A percentile compares a stretch with the other conserved stretches of the same genome.
Conservation (phyloP, 53 echinoderm and acorn worm species). For the Echinometra lucunter region DNA sequence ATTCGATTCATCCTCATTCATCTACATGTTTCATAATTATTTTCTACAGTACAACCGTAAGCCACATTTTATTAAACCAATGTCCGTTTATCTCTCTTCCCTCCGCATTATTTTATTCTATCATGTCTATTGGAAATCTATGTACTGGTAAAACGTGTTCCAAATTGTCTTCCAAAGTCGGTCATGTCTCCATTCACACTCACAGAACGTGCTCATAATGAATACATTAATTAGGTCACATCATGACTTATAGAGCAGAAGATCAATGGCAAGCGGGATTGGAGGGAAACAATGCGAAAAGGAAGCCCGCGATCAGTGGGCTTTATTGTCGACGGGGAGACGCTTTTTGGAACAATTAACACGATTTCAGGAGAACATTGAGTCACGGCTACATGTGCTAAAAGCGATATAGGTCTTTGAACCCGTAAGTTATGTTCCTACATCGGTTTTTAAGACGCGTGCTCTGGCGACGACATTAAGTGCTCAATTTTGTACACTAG, state of each 20-base stretch:
- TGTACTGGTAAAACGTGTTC: not conserved
- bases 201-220: not conserved
- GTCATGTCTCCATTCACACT: not conserved
- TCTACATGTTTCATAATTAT: no score
- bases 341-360: not conserved
- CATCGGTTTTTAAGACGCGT: no score
- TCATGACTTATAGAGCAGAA: not conserved
- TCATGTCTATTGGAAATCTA: not conserved
- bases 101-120: not conserved
- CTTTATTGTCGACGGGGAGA: not conserved
- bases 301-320: not conserved
- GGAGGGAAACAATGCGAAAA: not conserved
- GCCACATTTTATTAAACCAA: not conserved
- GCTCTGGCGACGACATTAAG: no score
- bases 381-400: not conserved
- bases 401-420: not conserved
- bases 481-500: no score
- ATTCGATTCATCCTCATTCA: not conserved
- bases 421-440: not conserved
- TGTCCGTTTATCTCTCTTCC: no score
- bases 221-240: slow-evolving; percentile 44
- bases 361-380: not conserved
- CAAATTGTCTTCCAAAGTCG: not conserved
- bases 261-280: not conserved
- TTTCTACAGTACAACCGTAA: no score